phyloP scores from a whole-genome alignment of 2,113 vertebrate genomes.

The Odobenus rosmarus region DNA sequence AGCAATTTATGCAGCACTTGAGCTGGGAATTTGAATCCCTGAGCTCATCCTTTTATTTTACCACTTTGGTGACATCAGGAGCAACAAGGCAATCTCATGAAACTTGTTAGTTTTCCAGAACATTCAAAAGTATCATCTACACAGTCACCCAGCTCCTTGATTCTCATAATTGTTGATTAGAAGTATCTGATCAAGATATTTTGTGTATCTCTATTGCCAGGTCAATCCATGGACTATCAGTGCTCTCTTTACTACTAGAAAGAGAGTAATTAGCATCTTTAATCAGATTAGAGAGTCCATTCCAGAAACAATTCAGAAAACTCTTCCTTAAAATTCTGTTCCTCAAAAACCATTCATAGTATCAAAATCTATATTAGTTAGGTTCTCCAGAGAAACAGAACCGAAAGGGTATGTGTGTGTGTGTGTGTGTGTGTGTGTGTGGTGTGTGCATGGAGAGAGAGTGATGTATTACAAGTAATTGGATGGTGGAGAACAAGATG shows the following conservation, averaged over 20 bases:
- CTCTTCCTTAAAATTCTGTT: neutral
- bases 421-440: neutral
- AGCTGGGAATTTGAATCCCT: neutral
- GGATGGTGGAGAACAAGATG: neutral
- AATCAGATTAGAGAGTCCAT: neutral
- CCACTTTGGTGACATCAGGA: neutral
- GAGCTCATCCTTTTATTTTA: neutral
- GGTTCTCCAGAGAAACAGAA: neutral
- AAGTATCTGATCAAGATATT: neutral
- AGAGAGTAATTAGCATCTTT: neutral
- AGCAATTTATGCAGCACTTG: neutral
- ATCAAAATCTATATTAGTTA: neutral
- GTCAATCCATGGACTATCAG: neutral
- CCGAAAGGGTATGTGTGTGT: neutral
- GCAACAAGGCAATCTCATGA: neutral
- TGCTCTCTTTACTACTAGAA: neutral
- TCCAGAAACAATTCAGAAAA: conserved; percentile 7
- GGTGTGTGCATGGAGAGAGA: neutral
- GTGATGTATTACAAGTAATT: neutral
- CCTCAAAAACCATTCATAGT: neutral
- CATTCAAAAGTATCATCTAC: neutral
- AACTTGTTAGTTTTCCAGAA: neutral
- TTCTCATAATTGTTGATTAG: neutral
- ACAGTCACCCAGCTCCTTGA: neutral
- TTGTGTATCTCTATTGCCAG: neutral